Evolutionary conservation across 1,140 invertebrate genomes (phyloP).

Genomic region (Oscheius sp.): DNA sequence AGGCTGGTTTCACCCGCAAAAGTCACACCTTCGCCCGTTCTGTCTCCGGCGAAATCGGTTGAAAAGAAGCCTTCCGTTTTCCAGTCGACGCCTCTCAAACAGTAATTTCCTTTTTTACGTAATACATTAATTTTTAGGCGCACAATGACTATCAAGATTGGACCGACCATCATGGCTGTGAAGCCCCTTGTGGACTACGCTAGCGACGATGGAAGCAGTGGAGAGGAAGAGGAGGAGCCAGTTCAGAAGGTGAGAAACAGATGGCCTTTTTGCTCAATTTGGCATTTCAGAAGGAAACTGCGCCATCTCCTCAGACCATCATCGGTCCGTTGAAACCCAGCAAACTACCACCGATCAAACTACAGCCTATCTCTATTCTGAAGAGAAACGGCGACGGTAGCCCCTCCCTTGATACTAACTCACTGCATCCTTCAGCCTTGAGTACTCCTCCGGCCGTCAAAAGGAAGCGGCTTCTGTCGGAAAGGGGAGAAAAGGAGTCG

Average conservation of each 20-base stretch:
- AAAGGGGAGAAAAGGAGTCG: conserved; percentile 33
- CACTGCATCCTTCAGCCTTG: background rate
- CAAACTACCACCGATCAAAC: background rate
- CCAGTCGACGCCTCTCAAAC: background rate
- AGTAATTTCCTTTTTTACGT: background rate
- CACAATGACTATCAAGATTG: conserved; percentile 1
- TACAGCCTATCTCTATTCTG: background rate
- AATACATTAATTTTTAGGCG: background rate
- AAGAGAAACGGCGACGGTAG: background rate
- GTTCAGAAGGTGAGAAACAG: too few species aligned
- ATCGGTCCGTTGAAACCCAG: background rate
- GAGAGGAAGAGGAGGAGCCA: too few species aligned
- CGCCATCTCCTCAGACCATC: background rate
- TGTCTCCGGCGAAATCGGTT: background rate
- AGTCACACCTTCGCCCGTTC: background rate
- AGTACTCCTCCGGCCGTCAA: background rate
- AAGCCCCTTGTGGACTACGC: too few species aligned
- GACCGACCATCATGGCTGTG: background rate
- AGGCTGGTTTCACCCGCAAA: background rate
- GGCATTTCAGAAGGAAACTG: too few species aligned
- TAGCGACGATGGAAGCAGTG: too few species aligned
- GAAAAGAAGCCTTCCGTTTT: background rate
- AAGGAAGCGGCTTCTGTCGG: conserved; percentile 33
- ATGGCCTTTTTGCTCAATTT: too few species aligned
- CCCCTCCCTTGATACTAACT: background rate